Evolutionary conservation across 2,888 invertebrate genomes (phyloP).

Genomic region (Cybosia mesomella): DNA sequence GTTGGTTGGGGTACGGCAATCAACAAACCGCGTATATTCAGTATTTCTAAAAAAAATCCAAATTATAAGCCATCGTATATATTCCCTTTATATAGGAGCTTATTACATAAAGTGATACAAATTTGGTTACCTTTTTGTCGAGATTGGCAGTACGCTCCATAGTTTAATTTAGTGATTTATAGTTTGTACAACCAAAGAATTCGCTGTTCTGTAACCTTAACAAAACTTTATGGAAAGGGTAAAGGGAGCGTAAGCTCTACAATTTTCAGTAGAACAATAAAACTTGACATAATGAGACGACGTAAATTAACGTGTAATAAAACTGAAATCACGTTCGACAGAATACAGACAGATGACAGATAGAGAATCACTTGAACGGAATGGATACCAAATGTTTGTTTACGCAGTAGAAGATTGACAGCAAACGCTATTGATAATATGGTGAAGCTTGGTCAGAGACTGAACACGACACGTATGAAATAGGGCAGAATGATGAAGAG

Average conservation of each 20-base stretch:
- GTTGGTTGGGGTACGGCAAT: too few relatives aligned
- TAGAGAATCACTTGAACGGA: neutral
- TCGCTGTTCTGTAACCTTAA: too few relatives aligned
- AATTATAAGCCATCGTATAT: too few relatives aligned
- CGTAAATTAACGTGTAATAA: slow-evolving; percentile 1
- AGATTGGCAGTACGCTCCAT: too few relatives aligned
- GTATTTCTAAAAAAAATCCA: too few relatives aligned
- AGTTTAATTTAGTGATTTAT: too few relatives aligned
- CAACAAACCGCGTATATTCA: too few relatives aligned
- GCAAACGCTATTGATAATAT: neutral
- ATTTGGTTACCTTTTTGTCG: too few relatives aligned
- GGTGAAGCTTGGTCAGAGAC: neutral
- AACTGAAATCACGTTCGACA: neutral
- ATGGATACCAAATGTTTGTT: neutral
- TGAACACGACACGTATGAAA: neutral
- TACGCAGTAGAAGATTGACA: neutral
- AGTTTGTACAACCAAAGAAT: too few relatives aligned
- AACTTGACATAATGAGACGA: slow-evolving; percentile 1
- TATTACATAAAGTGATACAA: too few relatives aligned
- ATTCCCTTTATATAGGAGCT: too few relatives aligned
- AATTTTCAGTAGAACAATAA: neutral
- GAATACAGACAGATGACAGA: neutral
- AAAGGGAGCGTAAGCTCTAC: neutral
- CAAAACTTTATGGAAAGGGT: too few relatives aligned
- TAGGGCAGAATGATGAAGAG: neutral